Evolutionary conservation across 2,797 vertebrate species (phyloP), one percentile per base, ranked within the genome.

Genomic region (Anabacerthia variegaticeps): DNA sequence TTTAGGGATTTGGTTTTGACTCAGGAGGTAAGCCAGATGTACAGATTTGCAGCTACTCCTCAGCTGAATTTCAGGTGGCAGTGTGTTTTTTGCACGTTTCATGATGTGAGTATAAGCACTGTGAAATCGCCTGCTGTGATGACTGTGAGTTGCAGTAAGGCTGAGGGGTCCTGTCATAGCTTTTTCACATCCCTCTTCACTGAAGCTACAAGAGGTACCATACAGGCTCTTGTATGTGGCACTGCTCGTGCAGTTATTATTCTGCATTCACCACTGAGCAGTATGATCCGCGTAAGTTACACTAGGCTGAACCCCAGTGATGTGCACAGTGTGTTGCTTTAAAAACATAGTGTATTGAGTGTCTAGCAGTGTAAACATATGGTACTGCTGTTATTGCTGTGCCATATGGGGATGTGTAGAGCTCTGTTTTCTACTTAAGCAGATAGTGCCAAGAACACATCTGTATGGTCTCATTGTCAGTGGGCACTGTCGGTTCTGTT

Each of bases 401-500:
- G 66, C 88, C 90, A 73, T 92, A 88, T 80, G 96, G 76, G 67
- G 30, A 59, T 67, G 37, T 49, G 67, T 54, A 67, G 79, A 88
- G 46, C 37, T 76, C 72, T 73, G 74, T 61, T 77, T 54, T 82
- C 24, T 80, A 52, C 37, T 54, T 41, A 88, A 91, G 56, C 28
- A 82, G n/a, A 54, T 2, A 87, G 41, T 74, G 65, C 74, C 86
- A 95, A 59, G 44, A 88, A 59, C 59, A 95, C 93, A 96, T 93
- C 94, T 95, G 80, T 88, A 83, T 74, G 61, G 62, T 61, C 59
- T 65, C 2, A 0, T 75, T 22, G 7, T 93, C 73, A 63, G 62
- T 51, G 55, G 56, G 41, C 83, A 77, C 77, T 68, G 77, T 85
- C 18, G 1, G 19, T 82, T 96, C 89, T 59, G 8, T 51, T 92